Percentiles rank a stretch among this genome's conserved stretches.
Evolutionary conservation across 2,113 vertebrate species (phyloP).

Genomic region (Pollachius pollachius): DNA sequence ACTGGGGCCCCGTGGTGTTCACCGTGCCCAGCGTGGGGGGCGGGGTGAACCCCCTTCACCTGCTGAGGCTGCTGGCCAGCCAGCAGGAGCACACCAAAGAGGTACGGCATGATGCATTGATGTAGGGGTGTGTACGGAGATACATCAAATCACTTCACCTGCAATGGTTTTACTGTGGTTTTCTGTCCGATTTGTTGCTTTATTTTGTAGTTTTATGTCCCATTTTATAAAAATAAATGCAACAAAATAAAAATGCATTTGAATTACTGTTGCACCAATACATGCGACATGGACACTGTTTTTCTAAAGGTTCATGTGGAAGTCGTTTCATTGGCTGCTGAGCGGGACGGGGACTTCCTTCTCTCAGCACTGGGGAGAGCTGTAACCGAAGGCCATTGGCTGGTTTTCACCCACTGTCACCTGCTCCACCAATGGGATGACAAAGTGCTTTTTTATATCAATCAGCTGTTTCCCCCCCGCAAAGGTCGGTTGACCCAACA

Average conservation of each 20-base stretch:
- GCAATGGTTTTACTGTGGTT: neutral
- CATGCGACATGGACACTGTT: too few relatives aligned
- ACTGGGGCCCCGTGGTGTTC: constrained; percentile 71
- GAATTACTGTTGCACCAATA: too few relatives aligned
- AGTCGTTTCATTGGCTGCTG: constrained; percentile 51
- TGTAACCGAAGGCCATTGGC: constrained; percentile 74
- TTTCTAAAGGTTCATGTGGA: constrained; percentile 50
- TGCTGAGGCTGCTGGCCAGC: constrained; percentile 67
- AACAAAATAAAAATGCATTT: too few relatives aligned
- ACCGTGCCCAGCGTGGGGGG: constrained; percentile 51
- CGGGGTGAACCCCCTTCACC: constrained; percentile 63
- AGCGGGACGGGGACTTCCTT: constrained; percentile 35
- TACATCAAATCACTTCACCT: neutral
- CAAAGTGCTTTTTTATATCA: constrained; percentile 59
- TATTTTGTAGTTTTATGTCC: too few relatives aligned
- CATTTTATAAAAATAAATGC: too few relatives aligned
- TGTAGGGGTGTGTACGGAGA: neutral
- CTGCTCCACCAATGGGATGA: constrained; percentile 74
- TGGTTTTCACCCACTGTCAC: constrained; percentile 82
- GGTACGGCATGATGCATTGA: constrained; percentile 38
- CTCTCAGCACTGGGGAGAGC: constrained; percentile 53
- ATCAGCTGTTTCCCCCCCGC: constrained; percentile 42
- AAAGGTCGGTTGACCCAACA: constrained; percentile 48
- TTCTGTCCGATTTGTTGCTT: too few relatives aligned
- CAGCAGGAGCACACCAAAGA: constrained; percentile 29